phyloP scores from a whole-genome alignment of 2,888 invertebrate genomes.

The Agonopterix arenella region DNA sequence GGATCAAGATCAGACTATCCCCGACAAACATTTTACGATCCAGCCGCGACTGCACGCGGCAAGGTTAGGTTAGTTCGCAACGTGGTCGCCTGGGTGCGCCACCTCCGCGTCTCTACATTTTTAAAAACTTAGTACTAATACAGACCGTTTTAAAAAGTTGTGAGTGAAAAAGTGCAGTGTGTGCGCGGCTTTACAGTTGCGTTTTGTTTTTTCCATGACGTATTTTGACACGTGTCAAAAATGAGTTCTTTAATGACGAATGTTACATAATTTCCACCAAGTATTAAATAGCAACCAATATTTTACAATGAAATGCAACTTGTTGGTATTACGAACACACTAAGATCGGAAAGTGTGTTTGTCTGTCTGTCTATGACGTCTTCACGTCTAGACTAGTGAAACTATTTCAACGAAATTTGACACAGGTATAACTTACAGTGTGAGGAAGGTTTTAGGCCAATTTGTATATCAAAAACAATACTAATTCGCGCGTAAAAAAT shows the following conservation, averaged over 20 bases:
- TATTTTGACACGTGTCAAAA: constrained; percentile 19
- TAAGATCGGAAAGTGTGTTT: no score
- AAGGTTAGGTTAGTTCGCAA: constrained; percentile 73
- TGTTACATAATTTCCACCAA: no score
- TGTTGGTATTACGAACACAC: not conserved
- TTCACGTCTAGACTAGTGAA: no score
- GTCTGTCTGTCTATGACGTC: no score
- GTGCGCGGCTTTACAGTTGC: not conserved
- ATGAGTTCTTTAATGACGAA: not conserved
- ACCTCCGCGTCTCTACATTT: constrained; percentile 34
- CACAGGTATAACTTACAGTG: no score
- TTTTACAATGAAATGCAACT: not conserved
- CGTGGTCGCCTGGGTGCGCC: constrained; percentile 65
- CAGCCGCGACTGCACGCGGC: constrained; percentile 48
- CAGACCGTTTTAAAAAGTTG: no score
- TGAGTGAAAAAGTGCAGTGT: not conserved
- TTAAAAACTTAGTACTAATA: no score
- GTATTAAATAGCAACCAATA: not conserved
- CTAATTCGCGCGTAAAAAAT: no score
- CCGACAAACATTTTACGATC: constrained; percentile 39
- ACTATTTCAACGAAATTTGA: no score
- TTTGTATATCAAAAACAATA: no score
- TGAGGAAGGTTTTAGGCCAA: no score
- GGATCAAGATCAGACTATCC: constrained; percentile 49
- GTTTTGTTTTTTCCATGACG: constrained; percentile 1